Base-by-base conservation (phyloP, 2,888 invertebrate species). In the Eilema caniola region DNA sequence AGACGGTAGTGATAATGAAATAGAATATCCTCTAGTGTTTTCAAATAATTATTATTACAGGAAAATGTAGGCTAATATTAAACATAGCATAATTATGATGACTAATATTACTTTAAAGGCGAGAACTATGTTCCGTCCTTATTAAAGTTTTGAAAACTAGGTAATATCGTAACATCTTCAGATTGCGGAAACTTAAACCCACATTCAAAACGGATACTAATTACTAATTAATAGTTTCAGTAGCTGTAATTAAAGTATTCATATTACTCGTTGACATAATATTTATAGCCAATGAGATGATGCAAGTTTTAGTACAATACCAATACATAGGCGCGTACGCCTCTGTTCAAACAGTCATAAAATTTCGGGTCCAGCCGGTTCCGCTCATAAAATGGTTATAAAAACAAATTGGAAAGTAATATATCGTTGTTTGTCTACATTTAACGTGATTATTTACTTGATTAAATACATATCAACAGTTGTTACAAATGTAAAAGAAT, bases 341-440 rank as follows among this genome's bases (percentile, higher is more conserved):
- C 24, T 66, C 72, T 71, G 73, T 82, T 82, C 67, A 75, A 78
- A 77, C 78, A 78, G 81, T 86, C 88, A 82, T 89, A 82, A 90
- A 89, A 76, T 56, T 80, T 77, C 76, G 79, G 82, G 83, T 88
- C 81, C 84, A 76, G 76, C 80, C 75, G 78, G 88, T 85, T 85
- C 83, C 83, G 86, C 86, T 87, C 84, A 81, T 91, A 85, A 89
- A 90, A 85, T 72, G 62, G 75, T 69, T 75, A 79, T 86, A 81
- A 87, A 86, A 85, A 78, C 76, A 84, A 84, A 86, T 85, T 85
- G 83, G 83, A 85, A 84, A 78, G 79, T 79, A 77, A 83, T 83
- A 80, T 65, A 66, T 66, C 16, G 37, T 24, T 56, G 33, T 33
- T 57, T 31, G 33, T 73, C 33, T 63, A 63, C 61, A 74, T 67